Evolutionary conservation across 2,113 vertebrate genomes (phyloP).

Genomic region (Oreochromis aureus): DNA sequence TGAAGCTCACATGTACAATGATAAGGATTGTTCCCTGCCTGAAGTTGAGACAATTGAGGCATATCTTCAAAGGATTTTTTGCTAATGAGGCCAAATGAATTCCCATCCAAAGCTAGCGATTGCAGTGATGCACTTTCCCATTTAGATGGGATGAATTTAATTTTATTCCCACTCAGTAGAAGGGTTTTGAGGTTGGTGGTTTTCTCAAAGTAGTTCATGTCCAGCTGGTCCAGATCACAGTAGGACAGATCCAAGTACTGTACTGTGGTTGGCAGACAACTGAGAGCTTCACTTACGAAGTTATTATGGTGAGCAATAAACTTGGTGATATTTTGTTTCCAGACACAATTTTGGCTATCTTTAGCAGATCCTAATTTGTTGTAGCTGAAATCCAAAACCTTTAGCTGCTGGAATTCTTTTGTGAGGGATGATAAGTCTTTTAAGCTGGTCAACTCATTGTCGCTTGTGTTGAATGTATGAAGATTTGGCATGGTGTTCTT

Average conservation of each 20-base stretch:
- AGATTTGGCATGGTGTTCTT: conserved; percentile 58
- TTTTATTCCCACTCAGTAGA: conserved; percentile 78
- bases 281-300: conserved; percentile 46
- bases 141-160: conserved; percentile 79
- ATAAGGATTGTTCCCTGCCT: conserved; percentile 82
- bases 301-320: conserved; percentile 72
- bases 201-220: conserved; percentile 71
- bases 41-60: conserved; percentile 61
- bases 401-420: conserved; percentile 58
- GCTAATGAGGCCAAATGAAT: conserved; percentile 79
- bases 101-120: conserved; percentile 73
- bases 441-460: conserved; percentile 70
- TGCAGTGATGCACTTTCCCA: conserved; percentile 68
- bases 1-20: conserved; percentile 83
- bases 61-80: conserved; percentile 71
- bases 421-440: conserved; percentile 61
- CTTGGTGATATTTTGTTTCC: conserved; percentile 67
- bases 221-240: conserved; percentile 75
- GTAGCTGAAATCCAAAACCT: conserved; percentile 70
- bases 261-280: conserved; percentile 75
- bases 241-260: conserved; percentile 76
- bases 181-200: conserved; percentile 64
- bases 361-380: conserved; percentile 62
- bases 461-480: conserved; percentile 57
- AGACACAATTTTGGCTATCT: conserved; percentile 53